A percentile compares a stretch with the other conserved stretches of the same genome.
phyloP scores from a whole-genome alignment of 2,888 invertebrate species.

The Erebia palarica region DNA sequence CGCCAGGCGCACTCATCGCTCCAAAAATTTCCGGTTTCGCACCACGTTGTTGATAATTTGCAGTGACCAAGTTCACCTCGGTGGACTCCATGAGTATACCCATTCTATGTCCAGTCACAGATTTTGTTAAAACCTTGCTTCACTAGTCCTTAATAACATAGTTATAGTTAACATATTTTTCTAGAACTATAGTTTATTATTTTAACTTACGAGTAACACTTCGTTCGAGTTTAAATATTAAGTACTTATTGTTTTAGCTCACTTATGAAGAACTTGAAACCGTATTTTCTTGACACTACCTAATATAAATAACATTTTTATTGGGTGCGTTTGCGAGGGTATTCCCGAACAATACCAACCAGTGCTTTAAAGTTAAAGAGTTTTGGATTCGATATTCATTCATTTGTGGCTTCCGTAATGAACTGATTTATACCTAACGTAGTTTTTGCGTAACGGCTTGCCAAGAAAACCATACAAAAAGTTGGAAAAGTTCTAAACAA shows the following conservation, averaged over 20 bases:
- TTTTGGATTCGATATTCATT: background rate
- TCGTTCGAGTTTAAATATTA: background rate
- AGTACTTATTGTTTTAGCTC: background rate
- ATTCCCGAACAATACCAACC: background rate
- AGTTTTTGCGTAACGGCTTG: slow-evolving; percentile 42
- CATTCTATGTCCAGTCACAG: slow-evolving; percentile 70
- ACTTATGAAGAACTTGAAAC: background rate
- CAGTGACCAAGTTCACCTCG: slow-evolving; percentile 72
- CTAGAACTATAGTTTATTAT: background rate
- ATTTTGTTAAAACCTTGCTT: slow-evolving; percentile 53
- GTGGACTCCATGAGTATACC: slow-evolving; percentile 78
- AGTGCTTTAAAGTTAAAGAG: background rate
- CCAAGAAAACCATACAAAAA: slow-evolving; percentile 24
- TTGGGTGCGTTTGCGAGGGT: slow-evolving; percentile 51
- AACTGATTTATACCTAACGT: slow-evolving; percentile 15
- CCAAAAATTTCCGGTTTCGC: slow-evolving; percentile 60
- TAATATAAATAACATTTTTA: slow-evolving; percentile 14
- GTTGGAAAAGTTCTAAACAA: slow-evolving; percentile 9
- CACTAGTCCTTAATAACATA: slow-evolving; percentile 53
- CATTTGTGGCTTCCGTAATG: slow-evolving; percentile 1
- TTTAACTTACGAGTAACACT: no score
- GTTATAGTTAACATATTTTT: slow-evolving; percentile 21
- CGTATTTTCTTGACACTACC: slow-evolving; percentile 4
- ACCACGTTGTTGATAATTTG: slow-evolving; percentile 60
- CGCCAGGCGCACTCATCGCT: slow-evolving; percentile 67